Base-by-base conservation (phyloP, 2,113 vertebrate genomes). In the Macrotus californicus region DNA sequence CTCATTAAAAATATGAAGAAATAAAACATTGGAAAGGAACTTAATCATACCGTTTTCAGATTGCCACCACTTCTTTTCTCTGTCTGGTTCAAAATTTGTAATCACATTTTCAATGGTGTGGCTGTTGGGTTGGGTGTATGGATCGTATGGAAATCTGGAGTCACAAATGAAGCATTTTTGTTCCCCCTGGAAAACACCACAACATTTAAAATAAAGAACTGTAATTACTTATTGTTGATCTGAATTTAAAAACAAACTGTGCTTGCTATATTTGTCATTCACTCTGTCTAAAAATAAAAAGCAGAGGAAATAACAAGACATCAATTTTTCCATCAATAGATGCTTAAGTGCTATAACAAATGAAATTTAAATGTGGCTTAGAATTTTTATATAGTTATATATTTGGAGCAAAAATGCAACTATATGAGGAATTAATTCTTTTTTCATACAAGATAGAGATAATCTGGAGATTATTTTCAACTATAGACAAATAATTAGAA, bases 91-190 rank as follows among this genome's bases (percentile, higher is more conserved):
- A 93, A 99, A 99, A 0, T 97, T 98, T 13, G 98, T 98, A 96
- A 99, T 99, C 89, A 99, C 46, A 10, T 99, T 99, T 94, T 99
- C 98, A 16, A 99, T 97, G 54, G 73, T 97, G 88, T 99, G 99
- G 94, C 99, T 99, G 93, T 98, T 97, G 8, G 96, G 96, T 64
- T 99, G 99, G n/a, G 75, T 96, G 11, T 98, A 89, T 6, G 52
- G 97, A 94, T 98, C 97, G 95, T 99, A 99, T 0, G 98, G 98
- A 81, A 98, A 98, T 79, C 98, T 98, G 46, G 99, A 99, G 98
- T 99, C 99, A 96, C 99, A 99, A 4, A 95, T 97, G 93, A 99
- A 99, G 95, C 99, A 99, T 93, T 99, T 99, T 92, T 99, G 98
- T 54, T 99, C 98, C 87, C 96, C 98, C 99, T 99, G 96, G 82